Evolutionary conservation across 2,113 vertebrate species (phyloP), one percentile per base, ranked within the genome.

Genomic region (Pluvialis apricaria): DNA sequence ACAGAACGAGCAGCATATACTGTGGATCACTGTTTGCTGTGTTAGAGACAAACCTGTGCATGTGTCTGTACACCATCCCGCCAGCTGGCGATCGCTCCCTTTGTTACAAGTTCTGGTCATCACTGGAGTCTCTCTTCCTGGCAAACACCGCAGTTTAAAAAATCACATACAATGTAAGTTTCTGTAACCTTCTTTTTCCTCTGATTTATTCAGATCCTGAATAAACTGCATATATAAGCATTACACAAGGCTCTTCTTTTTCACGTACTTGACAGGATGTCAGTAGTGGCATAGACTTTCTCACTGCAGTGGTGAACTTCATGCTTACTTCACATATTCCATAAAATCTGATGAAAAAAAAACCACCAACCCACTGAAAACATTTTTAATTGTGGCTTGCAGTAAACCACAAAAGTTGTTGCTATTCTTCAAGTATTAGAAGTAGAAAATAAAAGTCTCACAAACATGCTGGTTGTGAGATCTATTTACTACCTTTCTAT

Each of bases 341-440:
- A 15, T 69, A 55, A 78, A 89, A 66, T 70, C 36, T 78, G 10
- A 57, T 42, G 7, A 3, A 49, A 77, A 58, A 34, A 24, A 57
- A 42, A n/a, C 3, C 0, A 2, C 1, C 15, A 36, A 29, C 3
- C 4, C 9, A 57, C 47, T 57, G 17, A 78, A 83, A 70, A 24
- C 11, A n/a, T 44, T 80, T 94, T 72, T 40, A 58, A 44, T 36
- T 75, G 10, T 22, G 58, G 3, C 34, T 79, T 51, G 32, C 38
- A 51, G 21, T 51, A 68, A 95, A 58, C 15, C 9, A 28, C 29
- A 42, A 44, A 80, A 52, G 8, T 12, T 78, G 3, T 47, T 68
- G 19, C 13, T 51, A 25, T 61, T 52, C 28, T 47, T 9, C 70
- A 31, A 70, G 38, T 54, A 70, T 51, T 25, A 47, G 24, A 85